phyloP scores from a whole-genome alignment of 2,113 vertebrate genomes.

The Bujurquina vittata region DNA sequence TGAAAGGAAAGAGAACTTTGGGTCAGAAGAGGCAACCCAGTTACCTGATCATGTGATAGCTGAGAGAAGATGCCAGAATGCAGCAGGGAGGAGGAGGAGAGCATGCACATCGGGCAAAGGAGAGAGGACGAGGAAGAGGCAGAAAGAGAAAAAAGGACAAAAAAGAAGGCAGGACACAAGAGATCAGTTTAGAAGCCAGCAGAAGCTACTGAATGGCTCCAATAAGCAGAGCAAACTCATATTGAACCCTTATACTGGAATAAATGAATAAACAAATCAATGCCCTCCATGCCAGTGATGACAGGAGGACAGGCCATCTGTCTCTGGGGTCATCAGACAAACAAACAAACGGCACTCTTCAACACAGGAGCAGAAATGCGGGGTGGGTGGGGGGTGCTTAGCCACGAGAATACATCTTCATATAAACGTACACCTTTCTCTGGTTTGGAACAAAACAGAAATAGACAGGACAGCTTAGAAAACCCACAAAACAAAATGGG shows the following conservation, averaged over 20 bases:
- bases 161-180: conserved; percentile 73
- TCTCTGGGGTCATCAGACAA: conserved; percentile 23
- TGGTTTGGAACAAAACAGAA: background rate
- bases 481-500: background rate
- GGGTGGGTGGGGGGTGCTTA: background rate
- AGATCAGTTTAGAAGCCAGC: conserved; percentile 78
- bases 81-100: conserved; percentile 90
- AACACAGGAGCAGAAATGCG: background rate
- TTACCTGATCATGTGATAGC: conserved; percentile 99
- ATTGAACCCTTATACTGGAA: background rate
- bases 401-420: background rate
- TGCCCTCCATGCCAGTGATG: background rate
- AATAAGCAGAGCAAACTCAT: conserved; percentile 54
- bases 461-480: background rate
- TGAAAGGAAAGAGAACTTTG: conserved; percentile 69
- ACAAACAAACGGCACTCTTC: background rate
- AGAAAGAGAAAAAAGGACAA: conserved; percentile 68
- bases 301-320: conserved; percentile 19
- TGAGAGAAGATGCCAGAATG: conserved; percentile 98
- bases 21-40: conserved; percentile 83
- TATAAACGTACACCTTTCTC: background rate
- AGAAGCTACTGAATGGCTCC: conserved; percentile 45
- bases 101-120: conserved; percentile 93
- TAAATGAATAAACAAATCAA: background rate
- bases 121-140: conserved; percentile 73